Percentiles rank a stretch among this genome's conserved stretches.
phyloP scores from a whole-genome alignment of 2,888 invertebrate species.

The Pegoplata infirma region DNA sequence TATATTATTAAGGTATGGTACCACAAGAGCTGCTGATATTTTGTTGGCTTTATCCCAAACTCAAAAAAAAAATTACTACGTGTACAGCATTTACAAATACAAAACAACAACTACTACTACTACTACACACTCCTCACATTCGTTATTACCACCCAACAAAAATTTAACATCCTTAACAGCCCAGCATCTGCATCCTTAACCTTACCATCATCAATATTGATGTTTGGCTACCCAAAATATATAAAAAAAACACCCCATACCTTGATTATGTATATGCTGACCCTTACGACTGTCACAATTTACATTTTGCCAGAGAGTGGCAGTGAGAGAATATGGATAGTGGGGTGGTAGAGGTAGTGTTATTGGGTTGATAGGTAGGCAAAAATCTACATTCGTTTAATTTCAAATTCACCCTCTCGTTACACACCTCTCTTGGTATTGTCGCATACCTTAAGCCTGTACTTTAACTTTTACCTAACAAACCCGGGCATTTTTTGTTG shows the following conservation, averaged over 20 bases:
- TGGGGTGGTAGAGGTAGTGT: conserved; percentile 27
- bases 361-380: conserved; percentile 19
- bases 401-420: conserved; percentile 37
- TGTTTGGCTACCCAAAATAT: conserved; percentile 42
- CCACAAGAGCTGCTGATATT: conserved; percentile 51
- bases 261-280: conserved; percentile 24
- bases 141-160: conserved; percentile 15
- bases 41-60: conserved; percentile 60
- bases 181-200: conserved; percentile 58
- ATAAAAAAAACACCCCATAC: conserved; percentile 36
- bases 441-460: conserved; percentile 54
- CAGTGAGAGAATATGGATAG: conserved; percentile 4
- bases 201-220: conserved; percentile 53
- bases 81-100: conserved; percentile 59
- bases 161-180: conserved; percentile 44
- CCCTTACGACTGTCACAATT: conserved; percentile 38
- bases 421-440: conserved; percentile 8
- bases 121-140: not conserved
- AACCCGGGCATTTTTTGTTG: conserved; percentile 46
- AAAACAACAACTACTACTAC: not conserved
- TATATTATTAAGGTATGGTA: conserved; percentile 28
- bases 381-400: conserved; percentile 25
- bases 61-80: conserved; percentile 56
- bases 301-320: not conserved
- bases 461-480: conserved; percentile 55